Evolutionary conservation across 2,888 invertebrate species (phyloP).

Genomic region (Luperina nickerlii): DNA sequence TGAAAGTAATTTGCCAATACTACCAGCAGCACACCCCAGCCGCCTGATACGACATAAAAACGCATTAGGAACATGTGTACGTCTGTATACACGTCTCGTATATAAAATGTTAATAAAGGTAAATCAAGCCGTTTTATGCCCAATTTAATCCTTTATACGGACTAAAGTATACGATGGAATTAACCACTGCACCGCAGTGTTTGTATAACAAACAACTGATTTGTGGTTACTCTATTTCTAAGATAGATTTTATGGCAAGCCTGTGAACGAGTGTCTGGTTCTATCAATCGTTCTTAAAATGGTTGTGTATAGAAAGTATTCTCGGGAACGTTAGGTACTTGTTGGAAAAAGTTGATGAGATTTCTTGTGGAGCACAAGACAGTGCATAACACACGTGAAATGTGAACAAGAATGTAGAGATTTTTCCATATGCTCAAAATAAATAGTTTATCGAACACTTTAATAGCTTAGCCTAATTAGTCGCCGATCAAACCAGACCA

Average conservation of each 20-base stretch:
- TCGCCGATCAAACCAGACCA: not conserved
- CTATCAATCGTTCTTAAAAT: conserved; percentile 58
- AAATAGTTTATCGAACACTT: not conserved
- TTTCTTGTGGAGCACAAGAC: conserved; percentile 18
- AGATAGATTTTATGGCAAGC: conserved; percentile 61
- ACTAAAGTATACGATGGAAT: conserved; percentile 60
- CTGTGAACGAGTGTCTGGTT: conserved; percentile 40
- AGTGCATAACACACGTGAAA: not conserved
- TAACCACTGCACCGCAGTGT: conserved; percentile 61
- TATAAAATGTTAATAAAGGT: conserved; percentile 52
- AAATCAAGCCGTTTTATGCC: conserved; percentile 59
- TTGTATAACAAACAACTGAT: conserved; percentile 55
- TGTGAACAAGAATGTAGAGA: conserved; percentile 7
- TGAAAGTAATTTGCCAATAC: conserved; percentile 68
- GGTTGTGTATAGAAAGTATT: conserved; percentile 49
- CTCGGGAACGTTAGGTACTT: conserved; percentile 19
- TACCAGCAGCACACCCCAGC: conserved; percentile 35
- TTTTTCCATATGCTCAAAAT: conserved; percentile 4
- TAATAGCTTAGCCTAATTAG: not conserved
- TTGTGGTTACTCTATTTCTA: conserved; percentile 62
- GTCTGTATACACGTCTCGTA: conserved; percentile 13
- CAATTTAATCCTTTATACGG: conserved; percentile 45
- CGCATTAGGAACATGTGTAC: conserved; percentile 32
- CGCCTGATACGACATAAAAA: conserved; percentile 38
- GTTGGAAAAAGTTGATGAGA: conserved; percentile 35